Conservation (phyloP, 2,113 vertebrate genomes). For the Melanotaenia duboulayi region DNA sequence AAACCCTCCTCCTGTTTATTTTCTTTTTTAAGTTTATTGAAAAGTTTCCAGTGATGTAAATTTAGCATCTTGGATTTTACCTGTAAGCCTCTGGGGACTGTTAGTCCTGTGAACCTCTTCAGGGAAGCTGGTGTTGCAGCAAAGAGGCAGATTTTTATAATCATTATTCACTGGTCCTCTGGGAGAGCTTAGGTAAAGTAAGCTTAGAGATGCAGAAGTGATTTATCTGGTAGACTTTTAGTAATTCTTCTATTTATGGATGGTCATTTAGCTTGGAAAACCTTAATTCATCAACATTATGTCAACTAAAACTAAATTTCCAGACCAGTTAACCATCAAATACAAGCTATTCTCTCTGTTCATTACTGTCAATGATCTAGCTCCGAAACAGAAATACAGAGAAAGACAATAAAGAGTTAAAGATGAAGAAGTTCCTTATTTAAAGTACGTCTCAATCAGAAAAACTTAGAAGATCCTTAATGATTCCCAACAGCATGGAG, state of each 20-base stretch:
- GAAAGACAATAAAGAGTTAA: too few species aligned
- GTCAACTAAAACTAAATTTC: slow-evolving; percentile 73
- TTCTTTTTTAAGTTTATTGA: slow-evolving; percentile 27
- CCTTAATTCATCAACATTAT: slow-evolving; percentile 62
- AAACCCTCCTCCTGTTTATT: slow-evolving; percentile 50
- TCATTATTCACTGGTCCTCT: slow-evolving; percentile 60
- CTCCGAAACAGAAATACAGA: slow-evolving; percentile 26
- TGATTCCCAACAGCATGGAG: too few species aligned
- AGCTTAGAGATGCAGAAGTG: slow-evolving; percentile 39
- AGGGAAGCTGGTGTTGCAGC: slow-evolving; percentile 39
- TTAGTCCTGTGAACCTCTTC: slow-evolving; percentile 42
- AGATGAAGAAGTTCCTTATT: neutral
- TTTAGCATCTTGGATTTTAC: slow-evolving; percentile 5
- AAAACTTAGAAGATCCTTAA: too few species aligned
- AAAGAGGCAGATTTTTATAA: slow-evolving; percentile 64
- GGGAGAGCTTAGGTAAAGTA: slow-evolving; percentile 46
- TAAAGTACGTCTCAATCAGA: neutral
- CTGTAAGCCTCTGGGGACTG: slow-evolving; percentile 12
- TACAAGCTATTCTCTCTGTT: slow-evolving; percentile 52
- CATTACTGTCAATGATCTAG: slow-evolving; percentile 55
- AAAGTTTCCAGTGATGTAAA: slow-evolving; percentile 18
- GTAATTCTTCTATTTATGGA: slow-evolving; percentile 74
- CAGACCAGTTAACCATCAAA: slow-evolving; percentile 81
- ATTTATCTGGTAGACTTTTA: slow-evolving; percentile 67
- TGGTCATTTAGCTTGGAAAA: slow-evolving; percentile 78